These are phyloP conservation scores for Tribolium madens DNA, from an alignment of 1,140 invertebrate genomes.

Conservation along the genomic window DNA sequence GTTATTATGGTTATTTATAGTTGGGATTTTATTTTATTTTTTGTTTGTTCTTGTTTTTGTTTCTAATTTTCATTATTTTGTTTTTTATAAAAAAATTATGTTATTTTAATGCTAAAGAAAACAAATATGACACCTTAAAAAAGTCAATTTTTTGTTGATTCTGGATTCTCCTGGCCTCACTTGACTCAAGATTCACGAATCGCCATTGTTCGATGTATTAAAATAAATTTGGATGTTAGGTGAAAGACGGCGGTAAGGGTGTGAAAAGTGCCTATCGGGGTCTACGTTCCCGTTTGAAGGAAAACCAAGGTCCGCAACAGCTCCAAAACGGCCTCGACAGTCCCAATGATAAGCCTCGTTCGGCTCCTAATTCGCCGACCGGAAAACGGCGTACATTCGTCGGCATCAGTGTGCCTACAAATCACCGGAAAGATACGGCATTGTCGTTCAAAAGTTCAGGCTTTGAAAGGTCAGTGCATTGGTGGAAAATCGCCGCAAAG, in stretches of 20 bases:
- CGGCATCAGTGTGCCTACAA: slow-evolving; percentile 66
- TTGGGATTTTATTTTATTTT: too few species aligned
- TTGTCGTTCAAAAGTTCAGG: slow-evolving; percentile 66
- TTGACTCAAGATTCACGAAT: too few species aligned
- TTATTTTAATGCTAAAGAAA: too few species aligned
- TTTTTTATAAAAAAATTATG: too few species aligned
- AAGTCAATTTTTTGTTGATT: too few species aligned
- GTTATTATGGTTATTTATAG: too few species aligned
- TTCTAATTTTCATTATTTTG: too few species aligned
- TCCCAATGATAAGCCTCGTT: slow-evolving; percentile 69
- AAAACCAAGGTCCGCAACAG: slow-evolving; percentile 63
- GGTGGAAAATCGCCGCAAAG: not conserved
- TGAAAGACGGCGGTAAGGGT: slow-evolving; percentile 82
- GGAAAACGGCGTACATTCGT: slow-evolving; percentile 68
- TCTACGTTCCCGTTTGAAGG: slow-evolving; percentile 74
- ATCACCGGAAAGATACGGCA: slow-evolving; percentile 69
- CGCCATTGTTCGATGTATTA: too few species aligned
- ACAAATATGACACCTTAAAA: too few species aligned
- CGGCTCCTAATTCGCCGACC: slow-evolving; percentile 77
- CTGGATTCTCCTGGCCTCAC: too few species aligned
- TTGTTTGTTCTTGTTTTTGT: too few species aligned
- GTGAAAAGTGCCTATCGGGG: slow-evolving; percentile 82
- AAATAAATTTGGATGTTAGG: slow-evolving; percentile 65
- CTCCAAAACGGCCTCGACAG: slow-evolving; percentile 64
- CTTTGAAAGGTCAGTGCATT: slow-evolving; percentile 56